Base-by-base conservation (phyloP, 2,888 invertebrate species). In the Drosophila buzzatii region DNA sequence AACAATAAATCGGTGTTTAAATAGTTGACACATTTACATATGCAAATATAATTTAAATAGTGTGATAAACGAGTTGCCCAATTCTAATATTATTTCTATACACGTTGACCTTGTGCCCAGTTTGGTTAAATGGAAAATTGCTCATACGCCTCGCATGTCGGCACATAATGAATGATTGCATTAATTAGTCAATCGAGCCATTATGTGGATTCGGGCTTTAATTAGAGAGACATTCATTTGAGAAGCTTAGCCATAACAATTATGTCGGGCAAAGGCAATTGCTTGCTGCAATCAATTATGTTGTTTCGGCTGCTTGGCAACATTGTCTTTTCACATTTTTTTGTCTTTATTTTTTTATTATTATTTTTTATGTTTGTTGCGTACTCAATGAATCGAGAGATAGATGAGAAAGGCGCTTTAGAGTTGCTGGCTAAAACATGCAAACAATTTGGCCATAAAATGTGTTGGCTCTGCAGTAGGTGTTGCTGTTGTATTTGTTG, bases 201-300 rank as follows among this genome's bases (percentile, higher is more conserved):
- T 45, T 71, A 51, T 16, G 49, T 33, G 73, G 56, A 65, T 60
- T 64, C 31, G 51, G 39, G 37, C 39, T 39, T 75, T 75, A 67
- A 76, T 71, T 75, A 55, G 64, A 56, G 49, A n/a, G 51, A 45
- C 74, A 70, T 70, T 62, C 35, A 64, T 61, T 73, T 58, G 16
- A 10, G 18, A 39, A 27, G 39, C 23, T 55, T 57, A 53, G 23
- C 10, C 0, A n/a, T 42, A 31, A 57, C 55, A 52, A 72, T 51
- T 53, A 42, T 59, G 51, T 52, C 59, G 56, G 45, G 51, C 33
- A 35, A 20, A 18, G 41, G 53, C 41, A 31, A 56, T 60, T 51
- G 64, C 41, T 41, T 35, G 27, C 39, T 57, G 47, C 59, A 57
- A 72, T 72, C 60, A 67, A 72, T 57, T 69, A 59, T 41, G 61